A percentile compares a stretch with the other conserved stretches of the same genome.
Conservation (phyloP, 2,113 vertebrate genomes). For the Platycercus adscitus region DNA sequence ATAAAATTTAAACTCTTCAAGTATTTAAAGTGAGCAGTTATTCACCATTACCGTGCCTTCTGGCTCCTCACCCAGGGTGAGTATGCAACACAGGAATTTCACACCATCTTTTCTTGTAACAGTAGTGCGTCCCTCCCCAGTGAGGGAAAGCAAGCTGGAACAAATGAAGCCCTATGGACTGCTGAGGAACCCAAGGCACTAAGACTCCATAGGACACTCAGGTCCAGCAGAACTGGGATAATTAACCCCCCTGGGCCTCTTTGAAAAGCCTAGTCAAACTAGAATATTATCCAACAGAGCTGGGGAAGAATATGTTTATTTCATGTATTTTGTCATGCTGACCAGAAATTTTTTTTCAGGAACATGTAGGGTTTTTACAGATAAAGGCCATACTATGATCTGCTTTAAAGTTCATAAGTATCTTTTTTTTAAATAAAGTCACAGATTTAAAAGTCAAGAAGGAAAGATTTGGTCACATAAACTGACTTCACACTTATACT, state of each 20-base stretch:
- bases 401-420: not conserved
- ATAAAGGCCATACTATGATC: not conserved
- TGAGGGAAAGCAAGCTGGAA: not conserved
- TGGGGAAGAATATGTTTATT: not conserved
- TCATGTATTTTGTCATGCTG: not conserved
- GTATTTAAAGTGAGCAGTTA: not conserved
- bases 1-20: not conserved
- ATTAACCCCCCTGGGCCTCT: not conserved
- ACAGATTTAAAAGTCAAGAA: not conserved
- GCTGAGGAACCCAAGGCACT: fast-evolving
- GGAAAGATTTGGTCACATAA: not conserved
- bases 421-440: not conserved
- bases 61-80: not conserved
- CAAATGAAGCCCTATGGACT: not conserved
- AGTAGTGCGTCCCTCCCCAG: not conserved
- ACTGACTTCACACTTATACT: not conserved
- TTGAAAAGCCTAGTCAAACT: not conserved
- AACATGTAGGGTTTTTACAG: not conserved
- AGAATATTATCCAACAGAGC: not conserved
- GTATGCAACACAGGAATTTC: not conserved
- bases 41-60: not conserved
- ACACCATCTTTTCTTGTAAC: not conserved
- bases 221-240: not conserved
- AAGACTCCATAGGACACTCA: not conserved
- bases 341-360: not conserved